Evolutionary conservation across 2,888 invertebrate genomes (phyloP).

Genomic region (Rhaphigaster nebulosa): DNA sequence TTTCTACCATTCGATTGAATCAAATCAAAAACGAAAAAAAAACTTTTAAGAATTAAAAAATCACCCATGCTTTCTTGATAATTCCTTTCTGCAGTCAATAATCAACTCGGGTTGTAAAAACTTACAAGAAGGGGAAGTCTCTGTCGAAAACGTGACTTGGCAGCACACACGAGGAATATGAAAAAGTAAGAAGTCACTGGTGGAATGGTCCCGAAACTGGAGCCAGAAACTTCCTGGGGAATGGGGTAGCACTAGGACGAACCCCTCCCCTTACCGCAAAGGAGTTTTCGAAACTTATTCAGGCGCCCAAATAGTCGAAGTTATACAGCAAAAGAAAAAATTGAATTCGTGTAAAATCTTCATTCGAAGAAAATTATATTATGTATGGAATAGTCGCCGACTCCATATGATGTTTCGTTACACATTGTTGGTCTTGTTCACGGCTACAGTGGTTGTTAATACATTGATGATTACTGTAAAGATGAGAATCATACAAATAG

Average conservation of each 20-base stretch:
- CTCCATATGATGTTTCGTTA: too few relatives aligned
- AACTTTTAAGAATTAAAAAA: background rate
- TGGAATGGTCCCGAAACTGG: background rate
- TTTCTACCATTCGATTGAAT: too few relatives aligned
- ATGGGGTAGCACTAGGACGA: background rate
- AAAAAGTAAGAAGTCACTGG: background rate
- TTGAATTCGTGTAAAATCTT: background rate
- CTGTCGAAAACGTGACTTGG: background rate
- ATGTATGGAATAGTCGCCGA: too few relatives aligned
- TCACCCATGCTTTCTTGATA: background rate
- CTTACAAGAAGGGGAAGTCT: constrained; percentile 4
- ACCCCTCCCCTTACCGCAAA: background rate
- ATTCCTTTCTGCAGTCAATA: background rate
- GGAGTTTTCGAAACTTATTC: constrained; percentile 2
- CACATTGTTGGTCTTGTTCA: too few relatives aligned
- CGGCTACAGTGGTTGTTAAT: too few relatives aligned
- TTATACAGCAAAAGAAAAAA: background rate
- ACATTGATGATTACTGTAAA: too few relatives aligned
- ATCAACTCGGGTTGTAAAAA: constrained; percentile 3
- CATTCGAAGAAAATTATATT: too few relatives aligned
- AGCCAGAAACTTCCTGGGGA: background rate
- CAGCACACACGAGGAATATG: constrained; percentile 1
- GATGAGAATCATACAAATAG: too few relatives aligned
- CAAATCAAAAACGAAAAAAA: too few relatives aligned
- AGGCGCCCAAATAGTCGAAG: background rate